Conservation (phyloP, 2,797 vertebrate species). For the Botia kubotai region DNA sequence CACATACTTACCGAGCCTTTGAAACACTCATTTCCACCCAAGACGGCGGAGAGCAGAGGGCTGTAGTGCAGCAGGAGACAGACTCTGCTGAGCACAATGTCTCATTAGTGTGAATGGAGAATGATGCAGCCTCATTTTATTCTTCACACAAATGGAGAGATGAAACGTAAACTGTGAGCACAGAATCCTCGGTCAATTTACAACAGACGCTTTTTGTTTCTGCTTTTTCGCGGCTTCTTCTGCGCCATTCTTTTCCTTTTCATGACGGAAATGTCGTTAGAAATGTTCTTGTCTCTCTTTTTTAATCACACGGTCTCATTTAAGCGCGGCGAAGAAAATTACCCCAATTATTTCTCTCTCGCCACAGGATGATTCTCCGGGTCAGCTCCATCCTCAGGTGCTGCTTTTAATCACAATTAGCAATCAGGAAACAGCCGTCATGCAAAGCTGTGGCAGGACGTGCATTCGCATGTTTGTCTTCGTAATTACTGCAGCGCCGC, state of each 20-base stretch:
- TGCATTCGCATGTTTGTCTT: constrained; percentile 30
- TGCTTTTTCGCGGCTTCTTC: constrained; percentile 11
- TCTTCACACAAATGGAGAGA: constrained; percentile 53
- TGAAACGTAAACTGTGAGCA: constrained; percentile 44
- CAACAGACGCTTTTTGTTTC: constrained; percentile 42
- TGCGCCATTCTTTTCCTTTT: constrained; percentile 12
- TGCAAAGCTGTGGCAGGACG: constrained; percentile 35
- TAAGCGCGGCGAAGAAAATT: constrained; percentile 59
- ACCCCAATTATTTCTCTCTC: constrained; percentile 57
- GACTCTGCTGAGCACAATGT: constrained; percentile 43
- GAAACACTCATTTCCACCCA: neutral
- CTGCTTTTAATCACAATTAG: constrained; percentile 67
- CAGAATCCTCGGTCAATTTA: constrained; percentile 39
- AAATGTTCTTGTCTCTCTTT: constrained; percentile 28
- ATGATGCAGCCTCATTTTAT: constrained; percentile 54
- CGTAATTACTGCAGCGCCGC: constrained; percentile 36
- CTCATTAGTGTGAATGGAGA: constrained; percentile 56
- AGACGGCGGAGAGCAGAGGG: neutral
- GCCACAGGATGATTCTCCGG: constrained; percentile 37
- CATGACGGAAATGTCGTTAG: constrained; percentile 12
- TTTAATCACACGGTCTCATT: constrained; percentile 31
- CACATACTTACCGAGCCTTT: constrained; percentile 21
- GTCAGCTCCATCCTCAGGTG: constrained; percentile 50
- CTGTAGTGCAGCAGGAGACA: constrained; percentile 14
- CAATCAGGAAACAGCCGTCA: constrained; percentile 63